These are phyloP conservation scores for Ochropacha duplaris DNA, from an alignment of 2,888 invertebrate species.

Conservation along the genomic window DNA sequence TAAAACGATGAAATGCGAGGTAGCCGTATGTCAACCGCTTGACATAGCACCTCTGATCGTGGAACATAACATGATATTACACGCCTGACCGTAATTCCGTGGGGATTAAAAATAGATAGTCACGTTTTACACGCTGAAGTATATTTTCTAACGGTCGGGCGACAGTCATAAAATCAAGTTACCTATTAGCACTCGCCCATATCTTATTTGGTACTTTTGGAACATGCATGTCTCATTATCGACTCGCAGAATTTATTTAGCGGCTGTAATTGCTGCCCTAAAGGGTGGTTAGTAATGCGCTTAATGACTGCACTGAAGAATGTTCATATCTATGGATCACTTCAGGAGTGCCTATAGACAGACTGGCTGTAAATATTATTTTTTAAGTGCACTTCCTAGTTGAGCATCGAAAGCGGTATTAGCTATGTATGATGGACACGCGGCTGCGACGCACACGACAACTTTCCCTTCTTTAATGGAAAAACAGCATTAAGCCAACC, in stretches of 20 bases:
- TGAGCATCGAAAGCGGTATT: constrained; percentile 74
- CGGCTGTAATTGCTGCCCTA: background rate
- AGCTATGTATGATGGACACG: constrained; percentile 71
- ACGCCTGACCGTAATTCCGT: constrained; percentile 17
- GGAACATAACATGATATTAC: constrained; percentile 2
- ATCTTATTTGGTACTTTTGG: constrained; percentile 9
- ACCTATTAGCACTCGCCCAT: constrained; percentile 9
- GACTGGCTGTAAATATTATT: constrained; percentile 16
- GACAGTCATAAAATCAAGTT: background rate
- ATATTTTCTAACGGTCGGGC: constrained; percentile 6
- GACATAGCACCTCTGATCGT: background rate
- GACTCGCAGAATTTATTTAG: background rate
- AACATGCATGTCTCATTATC: background rate
- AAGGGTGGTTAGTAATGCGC: background rate
- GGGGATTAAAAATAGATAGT: constrained; percentile 22
- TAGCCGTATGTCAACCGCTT: background rate
- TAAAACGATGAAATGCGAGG: constrained; percentile 16
- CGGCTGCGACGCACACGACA: constrained; percentile 60
- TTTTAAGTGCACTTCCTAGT: constrained; percentile 64
- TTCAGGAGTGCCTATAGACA: background rate
- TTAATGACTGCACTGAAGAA: background rate
- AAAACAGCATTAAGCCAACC: constrained; percentile 68
- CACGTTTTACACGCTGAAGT: constrained; percentile 6
- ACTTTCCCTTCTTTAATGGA: constrained; percentile 78
- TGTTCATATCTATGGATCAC: background rate